Conservation (phyloP, 37 sponge, comb jelly and placozoan genomes). For the Halisarca cf. caerulea region DNA sequence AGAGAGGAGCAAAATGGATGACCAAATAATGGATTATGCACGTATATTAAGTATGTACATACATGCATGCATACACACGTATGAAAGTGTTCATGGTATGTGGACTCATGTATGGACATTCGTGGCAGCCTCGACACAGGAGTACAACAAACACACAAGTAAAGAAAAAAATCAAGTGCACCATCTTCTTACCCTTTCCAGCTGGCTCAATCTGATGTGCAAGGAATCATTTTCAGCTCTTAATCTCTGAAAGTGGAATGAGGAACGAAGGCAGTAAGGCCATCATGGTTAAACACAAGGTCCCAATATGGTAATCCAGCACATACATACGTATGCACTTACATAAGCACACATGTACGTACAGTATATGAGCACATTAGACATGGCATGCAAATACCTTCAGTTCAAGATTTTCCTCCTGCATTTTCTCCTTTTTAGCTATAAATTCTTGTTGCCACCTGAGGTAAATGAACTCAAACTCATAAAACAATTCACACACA, state of each 20-base stretch:
- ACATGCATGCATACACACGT: no score
- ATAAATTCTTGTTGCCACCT: conserved; percentile 13
- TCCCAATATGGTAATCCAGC: no score
- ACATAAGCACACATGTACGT: no score
- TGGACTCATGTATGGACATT: not conserved
- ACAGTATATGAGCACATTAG: not conserved
- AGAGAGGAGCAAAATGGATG: not conserved
- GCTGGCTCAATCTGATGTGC: conserved; percentile 30
- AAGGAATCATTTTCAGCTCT: conserved; percentile 36
- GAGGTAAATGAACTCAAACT: not conserved
- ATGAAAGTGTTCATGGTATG: no score
- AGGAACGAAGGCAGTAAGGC: not conserved
- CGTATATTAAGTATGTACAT: no score
- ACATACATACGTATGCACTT: no score
- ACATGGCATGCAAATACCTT: not conserved
- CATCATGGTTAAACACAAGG: not conserved
- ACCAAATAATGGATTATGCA: no score
- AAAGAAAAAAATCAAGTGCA: not conserved
- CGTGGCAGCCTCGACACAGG: not conserved
- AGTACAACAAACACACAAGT: not conserved
- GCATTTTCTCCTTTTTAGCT: conserved; percentile 18
- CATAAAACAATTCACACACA: not conserved
- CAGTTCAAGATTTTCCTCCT: conserved; percentile 42
- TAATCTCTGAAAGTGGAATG: not conserved
- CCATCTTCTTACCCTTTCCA: conserved; percentile 62